These are phyloP conservation scores for Neodiprion virginianus DNA, from an alignment of 1,140 invertebrate species.

Conservation along the genomic window DNA sequence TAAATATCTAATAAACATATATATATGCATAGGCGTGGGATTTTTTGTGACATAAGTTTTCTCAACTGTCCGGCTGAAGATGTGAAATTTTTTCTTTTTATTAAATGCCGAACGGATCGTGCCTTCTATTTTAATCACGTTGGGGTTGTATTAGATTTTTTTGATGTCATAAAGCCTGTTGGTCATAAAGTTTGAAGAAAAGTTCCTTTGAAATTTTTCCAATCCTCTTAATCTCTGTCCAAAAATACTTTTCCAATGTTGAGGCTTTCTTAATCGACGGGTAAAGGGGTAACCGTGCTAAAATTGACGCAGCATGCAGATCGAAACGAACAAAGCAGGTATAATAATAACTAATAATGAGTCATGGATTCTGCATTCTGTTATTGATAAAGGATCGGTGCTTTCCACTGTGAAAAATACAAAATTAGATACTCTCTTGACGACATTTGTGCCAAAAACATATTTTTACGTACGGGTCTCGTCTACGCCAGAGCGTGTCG, in stretches of 20 bases:
- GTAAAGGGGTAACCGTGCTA: too few species aligned
- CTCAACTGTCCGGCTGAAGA: too few species aligned
- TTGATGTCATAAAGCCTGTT: not conserved
- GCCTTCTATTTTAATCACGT: not conserved
- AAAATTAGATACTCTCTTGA: not conserved
- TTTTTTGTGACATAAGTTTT: too few species aligned
- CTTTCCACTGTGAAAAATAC: not conserved
- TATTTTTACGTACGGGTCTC: not conserved
- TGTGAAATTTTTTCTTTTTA: not conserved
- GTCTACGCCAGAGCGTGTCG: not conserved
- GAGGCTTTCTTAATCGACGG: too few species aligned
- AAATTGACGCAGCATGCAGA: too few species aligned
- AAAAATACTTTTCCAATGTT: not conserved
- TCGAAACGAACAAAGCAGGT: too few species aligned
- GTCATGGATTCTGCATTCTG: too few species aligned
- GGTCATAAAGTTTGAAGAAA: not conserved
- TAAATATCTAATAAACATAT: not conserved
- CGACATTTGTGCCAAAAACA: not conserved
- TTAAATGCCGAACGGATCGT: not conserved
- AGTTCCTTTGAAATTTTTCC: not conserved
- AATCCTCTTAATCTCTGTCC: not conserved
- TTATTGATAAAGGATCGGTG: too few species aligned
- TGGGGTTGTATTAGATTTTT: not conserved
- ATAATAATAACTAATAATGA: too few species aligned
- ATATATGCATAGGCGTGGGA: not conserved